A percentile compares a stretch with the other conserved stretches of the same genome.
These are phyloP conservation scores for Drosophila atroscutellata DNA, from an alignment of 2,888 invertebrate genomes.

Conservation along the genomic window DNA sequence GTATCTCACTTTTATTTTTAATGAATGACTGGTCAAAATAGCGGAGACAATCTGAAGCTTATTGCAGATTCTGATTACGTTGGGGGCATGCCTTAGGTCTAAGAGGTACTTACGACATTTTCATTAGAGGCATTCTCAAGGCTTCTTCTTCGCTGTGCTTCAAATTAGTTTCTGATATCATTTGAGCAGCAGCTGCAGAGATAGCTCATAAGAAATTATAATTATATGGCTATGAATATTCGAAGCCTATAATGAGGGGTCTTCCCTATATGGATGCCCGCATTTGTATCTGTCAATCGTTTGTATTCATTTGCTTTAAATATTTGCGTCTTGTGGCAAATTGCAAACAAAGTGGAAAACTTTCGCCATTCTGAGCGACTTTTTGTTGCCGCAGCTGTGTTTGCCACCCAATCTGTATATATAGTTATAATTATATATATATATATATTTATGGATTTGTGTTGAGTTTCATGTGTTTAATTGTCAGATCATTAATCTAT, in stretches of 20 bases:
- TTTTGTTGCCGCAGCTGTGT: slow-evolving; percentile 6
- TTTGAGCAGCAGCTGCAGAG: not conserved
- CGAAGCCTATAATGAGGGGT: slow-evolving; percentile 1
- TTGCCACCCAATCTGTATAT: not conserved
- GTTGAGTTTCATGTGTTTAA: slow-evolving; percentile 59
- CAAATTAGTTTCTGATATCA: not conserved
- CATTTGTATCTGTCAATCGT: slow-evolving; percentile 33
- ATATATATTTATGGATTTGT: slow-evolving; percentile 49
- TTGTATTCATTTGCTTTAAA: slow-evolving; percentile 30
- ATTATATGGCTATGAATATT: slow-evolving; percentile 23
- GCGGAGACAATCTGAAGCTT: not conserved
- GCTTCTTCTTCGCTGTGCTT: not conserved
- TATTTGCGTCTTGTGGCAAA: slow-evolving; percentile 10
- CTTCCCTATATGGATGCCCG: slow-evolving; percentile 21
- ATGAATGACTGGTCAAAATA: slow-evolving; percentile 1
- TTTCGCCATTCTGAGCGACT: slow-evolving; percentile 31
- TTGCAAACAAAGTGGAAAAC: slow-evolving; percentile 32
- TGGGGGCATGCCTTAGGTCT: not conserved
- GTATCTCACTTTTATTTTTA: not conserved
- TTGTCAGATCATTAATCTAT: slow-evolving; percentile 69
- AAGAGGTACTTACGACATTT: no score
- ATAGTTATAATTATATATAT: not conserved
- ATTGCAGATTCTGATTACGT: not conserved
- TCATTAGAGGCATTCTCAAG: not conserved
- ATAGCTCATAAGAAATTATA: not conserved